phyloP scores from a whole-genome alignment of 2,113 vertebrate genomes.

The Dissostichus mawsoni region DNA sequence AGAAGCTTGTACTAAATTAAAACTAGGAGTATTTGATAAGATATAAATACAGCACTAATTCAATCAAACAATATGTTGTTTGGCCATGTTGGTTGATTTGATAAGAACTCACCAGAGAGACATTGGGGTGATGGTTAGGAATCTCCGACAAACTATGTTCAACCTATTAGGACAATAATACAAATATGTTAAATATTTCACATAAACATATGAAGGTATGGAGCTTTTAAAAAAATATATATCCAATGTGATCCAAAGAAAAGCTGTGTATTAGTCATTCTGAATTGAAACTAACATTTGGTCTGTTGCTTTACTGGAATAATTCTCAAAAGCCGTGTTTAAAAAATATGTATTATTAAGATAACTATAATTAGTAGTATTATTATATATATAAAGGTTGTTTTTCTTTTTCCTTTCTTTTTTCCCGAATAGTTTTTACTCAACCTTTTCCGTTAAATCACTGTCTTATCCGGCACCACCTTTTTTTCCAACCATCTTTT shows the following conservation, averaged over 20 bases:
- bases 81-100: background rate
- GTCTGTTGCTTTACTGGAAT: background rate
- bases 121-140: background rate
- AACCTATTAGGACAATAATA: background rate
- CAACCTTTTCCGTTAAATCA: too few species aligned
- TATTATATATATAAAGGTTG: background rate
- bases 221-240: too few species aligned
- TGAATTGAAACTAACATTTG: too few species aligned
- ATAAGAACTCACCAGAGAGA: background rate
- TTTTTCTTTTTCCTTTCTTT: background rate
- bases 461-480: too few species aligned
- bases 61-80: too few species aligned
- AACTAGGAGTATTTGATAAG: constrained; percentile 12
- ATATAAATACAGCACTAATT: background rate
- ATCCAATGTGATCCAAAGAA: too few species aligned
- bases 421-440: too few species aligned
- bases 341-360: background rate
- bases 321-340: background rate
- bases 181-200: background rate
- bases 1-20: background rate
- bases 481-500: too few species aligned
- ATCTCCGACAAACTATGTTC: background rate
- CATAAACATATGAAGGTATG: too few species aligned
- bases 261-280: too few species aligned
- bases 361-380: too few species aligned